Evolutionary conservation across 1,140 invertebrate genomes (phyloP), one percentile per base, ranked within the genome.

Genomic region (Brachionus paranguensis): DNA sequence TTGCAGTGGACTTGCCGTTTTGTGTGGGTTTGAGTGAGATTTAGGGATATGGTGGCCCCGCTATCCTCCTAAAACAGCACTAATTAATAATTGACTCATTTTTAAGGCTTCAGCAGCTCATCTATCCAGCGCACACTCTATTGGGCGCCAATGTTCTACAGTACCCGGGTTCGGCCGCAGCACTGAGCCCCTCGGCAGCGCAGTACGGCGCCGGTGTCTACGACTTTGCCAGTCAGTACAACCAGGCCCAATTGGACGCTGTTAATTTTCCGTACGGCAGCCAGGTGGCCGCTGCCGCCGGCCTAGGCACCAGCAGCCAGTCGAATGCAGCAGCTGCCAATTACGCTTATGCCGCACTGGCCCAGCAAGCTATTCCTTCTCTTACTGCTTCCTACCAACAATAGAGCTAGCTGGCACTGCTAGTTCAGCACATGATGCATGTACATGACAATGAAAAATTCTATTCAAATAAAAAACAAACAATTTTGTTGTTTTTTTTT

Each of bases 281-380:
- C 11, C 64, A 64, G 33, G 53, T 55, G 8, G 53, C 78, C 3
- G 53, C 64, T 20, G 53, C 78, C n/a, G 53, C 78, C 41, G 78
- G 78, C n/a, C 45, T 76, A 29, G 72, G 72, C 20, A 20, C 11
- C 11, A 72, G n/a, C 33, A 45, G 4, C 17, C 68, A 72, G 17
- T 76, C 72, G 24, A 81, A 81, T 20, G 24, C 78, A 68, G 53
- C 64, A 14, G 78, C 74, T 47, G 74, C 78, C 41, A 81, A 81
- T 45, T 81, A 81, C 29, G 78, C 78, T 29, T 81, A 64, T 45
- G 78, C 78, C 5, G 78, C 78, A 11, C 27, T 81, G 37, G 78
- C 78, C 7, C 78, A 81, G 60, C 78, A 81, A 64, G 50, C 78
- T 17, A 64, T 81, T 64, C 78, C 78, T 64, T 81, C 78, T 27